These are phyloP conservation scores for Sitophilus oryzae DNA, from an alignment of 1,140 invertebrate genomes.

Conservation along the genomic window DNA sequence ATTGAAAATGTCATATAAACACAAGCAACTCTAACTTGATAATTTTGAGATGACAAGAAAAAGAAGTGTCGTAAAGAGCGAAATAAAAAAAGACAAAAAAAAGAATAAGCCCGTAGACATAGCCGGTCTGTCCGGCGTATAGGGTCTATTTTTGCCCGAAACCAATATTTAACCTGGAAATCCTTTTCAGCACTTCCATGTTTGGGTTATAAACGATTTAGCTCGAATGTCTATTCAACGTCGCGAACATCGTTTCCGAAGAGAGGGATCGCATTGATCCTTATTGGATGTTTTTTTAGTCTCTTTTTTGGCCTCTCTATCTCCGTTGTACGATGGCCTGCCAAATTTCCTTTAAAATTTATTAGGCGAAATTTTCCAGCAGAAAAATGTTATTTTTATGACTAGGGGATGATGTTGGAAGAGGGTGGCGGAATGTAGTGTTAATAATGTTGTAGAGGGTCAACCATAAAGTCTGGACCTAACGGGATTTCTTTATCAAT, in stretches of 20 bases:
- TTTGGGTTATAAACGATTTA: background rate
- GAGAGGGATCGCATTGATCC: background rate
- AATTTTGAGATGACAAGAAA: too few relatives aligned
- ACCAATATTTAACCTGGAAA: background rate
- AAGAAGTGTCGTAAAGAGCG: background rate
- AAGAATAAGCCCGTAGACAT: background rate
- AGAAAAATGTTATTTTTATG: background rate
- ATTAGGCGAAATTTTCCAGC: background rate
- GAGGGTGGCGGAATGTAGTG: too few relatives aligned
- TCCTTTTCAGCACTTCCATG: background rate
- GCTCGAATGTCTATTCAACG: background rate
- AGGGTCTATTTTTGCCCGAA: background rate
- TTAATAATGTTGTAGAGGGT: too few relatives aligned
- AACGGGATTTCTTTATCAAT: too few relatives aligned
- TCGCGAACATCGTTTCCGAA: background rate
- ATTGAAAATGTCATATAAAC: too few relatives aligned
- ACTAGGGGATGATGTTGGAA: too few relatives aligned
- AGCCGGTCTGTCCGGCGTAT: background rate
- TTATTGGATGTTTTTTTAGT: background rate
- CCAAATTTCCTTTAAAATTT: background rate
- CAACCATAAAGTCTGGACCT: too few relatives aligned
- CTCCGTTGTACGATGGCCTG: background rate
- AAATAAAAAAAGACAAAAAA: background rate
- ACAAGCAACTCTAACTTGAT: too few relatives aligned
- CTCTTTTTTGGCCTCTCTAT: too few relatives aligned